A percentile compares a stretch with the other conserved stretches of the same genome.
phyloP scores from a whole-genome alignment of 2,113 vertebrate genomes.

The Mastomys natalensis region DNA sequence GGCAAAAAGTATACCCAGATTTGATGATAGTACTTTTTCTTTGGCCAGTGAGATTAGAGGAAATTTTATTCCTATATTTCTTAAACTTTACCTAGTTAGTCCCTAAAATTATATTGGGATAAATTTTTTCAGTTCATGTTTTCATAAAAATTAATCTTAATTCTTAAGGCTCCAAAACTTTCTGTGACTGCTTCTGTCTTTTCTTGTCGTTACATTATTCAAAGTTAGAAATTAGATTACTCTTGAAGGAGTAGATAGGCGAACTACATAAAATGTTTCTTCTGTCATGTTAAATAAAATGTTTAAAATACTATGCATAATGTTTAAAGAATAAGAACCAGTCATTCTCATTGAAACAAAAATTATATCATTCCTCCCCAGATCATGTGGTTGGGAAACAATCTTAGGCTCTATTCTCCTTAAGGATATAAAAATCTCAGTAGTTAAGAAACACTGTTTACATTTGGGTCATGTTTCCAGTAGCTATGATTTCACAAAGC shows the following conservation, averaged over 20 bases:
- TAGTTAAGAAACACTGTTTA: constrained; percentile 27
- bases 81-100: constrained; percentile 43
- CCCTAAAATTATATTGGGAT: neutral
- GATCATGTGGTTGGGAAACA: neutral
- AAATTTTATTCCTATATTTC: constrained; percentile 1
- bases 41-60: neutral
- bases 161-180: neutral
- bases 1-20: neutral
- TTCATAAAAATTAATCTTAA: constrained; percentile 37
- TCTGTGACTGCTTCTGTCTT: constrained; percentile 28
- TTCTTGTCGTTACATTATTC: constrained; percentile 30
- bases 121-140: constrained; percentile 27
- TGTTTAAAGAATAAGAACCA: neutral
- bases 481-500: constrained; percentile 14
- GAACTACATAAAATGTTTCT: constrained; percentile 14
- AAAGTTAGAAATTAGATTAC: constrained; percentile 6
- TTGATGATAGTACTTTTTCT: neutral
- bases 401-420: neutral
- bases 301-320: neutral
- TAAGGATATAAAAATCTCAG: constrained; percentile 49
- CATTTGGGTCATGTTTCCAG: neutral
- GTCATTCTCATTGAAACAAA: constrained; percentile 6
- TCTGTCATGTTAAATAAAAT: neutral
- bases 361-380: neutral
- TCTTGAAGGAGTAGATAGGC: neutral